Evolutionary conservation across 2,888 invertebrate species (phyloP), one percentile per base, ranked within the genome.

Genomic region (Kuschelorhynchus macadamiae): DNA sequence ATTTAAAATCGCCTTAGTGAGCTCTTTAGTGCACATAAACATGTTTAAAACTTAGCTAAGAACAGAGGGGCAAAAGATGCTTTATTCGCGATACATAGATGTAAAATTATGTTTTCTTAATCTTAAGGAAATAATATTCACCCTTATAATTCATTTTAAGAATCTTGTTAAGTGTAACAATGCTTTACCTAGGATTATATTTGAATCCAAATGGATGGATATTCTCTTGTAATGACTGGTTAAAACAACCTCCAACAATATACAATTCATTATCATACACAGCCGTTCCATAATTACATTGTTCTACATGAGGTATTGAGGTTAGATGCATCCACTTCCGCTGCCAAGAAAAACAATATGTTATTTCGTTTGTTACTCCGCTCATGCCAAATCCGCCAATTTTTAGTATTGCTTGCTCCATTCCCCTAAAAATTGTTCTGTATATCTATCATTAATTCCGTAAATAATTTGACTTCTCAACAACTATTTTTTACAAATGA

Each of bases 141-240:
- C n/a, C n/a, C n/a, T n/a, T n/a, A n/a, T n/a, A n/a, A n/a, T n/a
- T n/a, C n/a, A n/a, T n/a, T n/a, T n/a, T n/a, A n/a, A n/a, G n/a
- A n/a, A n/a, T n/a, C n/a, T n/a, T n/a, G n/a, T n/a, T n/a, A n/a
- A n/a, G n/a, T n/a, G n/a, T n/a, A n/a, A n/a, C n/a, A n/a, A n/a
- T n/a, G n/a, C n/a, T 57, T 66, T 65, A 77, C 77, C 87, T 81
- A 0, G 91, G 90, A 69, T 79, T 81, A 68, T 81, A 84, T 66
- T 88, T 86, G 79, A 91, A 91, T 0, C 91, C 91, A 79, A 90
- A 91, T 0, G 91, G 90, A 83, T 91, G 91, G 57, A 91, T 88
- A 74, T 90, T 88, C 81, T 92, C 91, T 80, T 88, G 86, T 55
- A 90, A 80, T 25, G 86, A 87, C 50, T 90, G 89, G 80, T 91